These are phyloP conservation scores for Galeopsomyia nigrocyanea DNA, from an alignment of 2,888 invertebrate species.

Conservation along the genomic window DNA sequence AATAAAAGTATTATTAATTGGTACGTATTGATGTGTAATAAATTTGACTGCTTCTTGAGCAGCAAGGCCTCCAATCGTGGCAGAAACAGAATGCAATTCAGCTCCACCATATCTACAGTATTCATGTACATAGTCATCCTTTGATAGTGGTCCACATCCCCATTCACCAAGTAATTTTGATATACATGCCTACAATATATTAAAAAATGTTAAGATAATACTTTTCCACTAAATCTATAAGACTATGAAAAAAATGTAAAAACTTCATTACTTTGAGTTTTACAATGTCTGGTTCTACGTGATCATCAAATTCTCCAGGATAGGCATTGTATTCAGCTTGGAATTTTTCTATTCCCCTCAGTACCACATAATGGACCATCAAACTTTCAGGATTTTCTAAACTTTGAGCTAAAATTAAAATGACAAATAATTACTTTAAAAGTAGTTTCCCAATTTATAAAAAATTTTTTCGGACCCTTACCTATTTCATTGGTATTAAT, in stretches of 20 bases:
- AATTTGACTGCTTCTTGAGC: slow-evolving; percentile 94
- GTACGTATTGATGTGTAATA: slow-evolving; percentile 95
- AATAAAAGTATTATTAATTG: slow-evolving; percentile 94
- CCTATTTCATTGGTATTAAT: slow-evolving; percentile 74
- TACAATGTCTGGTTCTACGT: slow-evolving; percentile 91
- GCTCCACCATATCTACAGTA: slow-evolving; percentile 95
- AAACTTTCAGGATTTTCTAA: slow-evolving; percentile 88
- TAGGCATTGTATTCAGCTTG: slow-evolving; percentile 88
- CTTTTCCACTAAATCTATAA: not conserved
- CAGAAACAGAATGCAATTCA: slow-evolving; percentile 94
- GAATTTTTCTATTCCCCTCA: slow-evolving; percentile 93
- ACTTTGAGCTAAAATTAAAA: slow-evolving; percentile 72
- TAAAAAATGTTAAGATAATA: slow-evolving; percentile 5
- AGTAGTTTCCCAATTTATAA: slow-evolving; percentile 44
- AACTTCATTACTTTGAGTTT: slow-evolving; percentile 78
- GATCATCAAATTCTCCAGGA: slow-evolving; percentile 88
- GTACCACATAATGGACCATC: slow-evolving; percentile 90
- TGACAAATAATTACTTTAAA: not conserved
- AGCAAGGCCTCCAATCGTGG: slow-evolving; percentile 92
- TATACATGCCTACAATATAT: slow-evolving; percentile 69
- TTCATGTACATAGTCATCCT: slow-evolving; percentile 95
- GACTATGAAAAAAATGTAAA: slow-evolving; percentile 6
- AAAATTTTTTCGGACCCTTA: slow-evolving; percentile 54
- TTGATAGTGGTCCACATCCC: slow-evolving; percentile 82
- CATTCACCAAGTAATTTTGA: slow-evolving; percentile 86